A percentile compares a stretch with the other conserved stretches of the same genome.
Evolutionary conservation across 2,113 vertebrate species (phyloP).

Genomic region (Gorsachius goisagi): DNA sequence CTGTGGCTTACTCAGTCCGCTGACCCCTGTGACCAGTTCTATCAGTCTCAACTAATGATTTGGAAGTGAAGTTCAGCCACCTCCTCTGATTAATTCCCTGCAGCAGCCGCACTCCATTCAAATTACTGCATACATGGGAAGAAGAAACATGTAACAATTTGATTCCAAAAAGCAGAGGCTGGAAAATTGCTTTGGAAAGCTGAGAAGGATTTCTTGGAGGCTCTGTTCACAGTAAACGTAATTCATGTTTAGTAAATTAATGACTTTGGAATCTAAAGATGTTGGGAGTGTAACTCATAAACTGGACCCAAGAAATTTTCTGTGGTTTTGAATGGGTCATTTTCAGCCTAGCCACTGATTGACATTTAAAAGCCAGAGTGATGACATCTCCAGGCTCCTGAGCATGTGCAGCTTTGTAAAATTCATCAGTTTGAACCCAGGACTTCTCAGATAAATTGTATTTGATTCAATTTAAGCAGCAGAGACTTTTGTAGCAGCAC

Average conservation of each 20-base stretch:
- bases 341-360: not conserved
- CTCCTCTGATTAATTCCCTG: slow-evolving; percentile 40
- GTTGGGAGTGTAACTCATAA: not conserved
- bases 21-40: not conserved
- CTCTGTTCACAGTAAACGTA: slow-evolving; percentile 8
- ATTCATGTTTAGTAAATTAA: not conserved
- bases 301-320: not conserved
- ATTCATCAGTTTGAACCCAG: not conserved
- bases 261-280: not conserved
- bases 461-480: not conserved
- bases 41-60: not conserved
- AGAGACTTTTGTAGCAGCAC: not conserved
- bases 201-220: slow-evolving; percentile 32
- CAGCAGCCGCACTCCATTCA: slow-evolving; percentile 1
- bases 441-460: not conserved
- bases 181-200: slow-evolving; percentile 66
- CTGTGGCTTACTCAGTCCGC: not conserved
- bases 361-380: not conserved
- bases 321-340: not conserved
- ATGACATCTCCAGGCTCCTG: not conserved
- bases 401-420: not conserved
- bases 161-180: slow-evolving; percentile 54
- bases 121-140: slow-evolving; percentile 12
- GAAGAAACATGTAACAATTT: slow-evolving; percentile 48
- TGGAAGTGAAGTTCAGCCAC: slow-evolving; percentile 36